Evolutionary conservation across 2,888 invertebrate genomes (phyloP), one percentile per base, ranked within the genome.

Genomic region (Ctena decussata): DNA sequence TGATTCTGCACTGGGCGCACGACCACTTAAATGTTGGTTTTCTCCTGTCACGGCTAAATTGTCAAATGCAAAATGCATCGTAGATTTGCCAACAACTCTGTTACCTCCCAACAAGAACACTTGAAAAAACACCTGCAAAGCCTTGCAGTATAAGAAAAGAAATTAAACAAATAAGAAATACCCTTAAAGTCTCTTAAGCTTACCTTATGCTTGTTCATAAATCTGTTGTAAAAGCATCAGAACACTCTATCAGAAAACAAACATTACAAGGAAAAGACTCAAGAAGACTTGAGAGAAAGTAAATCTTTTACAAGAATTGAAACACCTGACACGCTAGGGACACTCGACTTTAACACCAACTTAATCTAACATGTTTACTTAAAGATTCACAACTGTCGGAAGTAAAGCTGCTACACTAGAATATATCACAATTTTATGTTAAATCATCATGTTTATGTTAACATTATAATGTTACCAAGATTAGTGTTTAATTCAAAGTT

Each of bases 381-480:
- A 76, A 72, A 73, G 79, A 76, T 76, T 79, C 70, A 39, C 60
- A 44, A 37, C 11, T 71, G 75, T 74, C 75, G 30, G 39, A 78
- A 78, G 39, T 78, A 78, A 80, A 74, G 73, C 80, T 74, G n/a
- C 70, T 75, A 77, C 74, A 60, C 35, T 60, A 74, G 18, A 53
- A 80, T 80, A 84, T 77, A 84, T 86, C 86, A 86, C 82, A 86
- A 82, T 73, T 57, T 77, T 69, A 32, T 77, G 72, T 76, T 83
- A 81, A 81, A 83, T 79, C 74, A 71, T 35, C 73, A 6, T 86
- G 81, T 86, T 86, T 86, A 76, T 80, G 53, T 86, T 80, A 35
- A 69, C 83, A 86, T 83, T 78, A 81, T 86, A 76, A 18, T 53
- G 86, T 86, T 75, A 72, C 80, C 60, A 83, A 65, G 83, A 44